phyloP scores from a whole-genome alignment of 2,797 vertebrate genomes.

The Enteromius afrohamiltoni region DNA sequence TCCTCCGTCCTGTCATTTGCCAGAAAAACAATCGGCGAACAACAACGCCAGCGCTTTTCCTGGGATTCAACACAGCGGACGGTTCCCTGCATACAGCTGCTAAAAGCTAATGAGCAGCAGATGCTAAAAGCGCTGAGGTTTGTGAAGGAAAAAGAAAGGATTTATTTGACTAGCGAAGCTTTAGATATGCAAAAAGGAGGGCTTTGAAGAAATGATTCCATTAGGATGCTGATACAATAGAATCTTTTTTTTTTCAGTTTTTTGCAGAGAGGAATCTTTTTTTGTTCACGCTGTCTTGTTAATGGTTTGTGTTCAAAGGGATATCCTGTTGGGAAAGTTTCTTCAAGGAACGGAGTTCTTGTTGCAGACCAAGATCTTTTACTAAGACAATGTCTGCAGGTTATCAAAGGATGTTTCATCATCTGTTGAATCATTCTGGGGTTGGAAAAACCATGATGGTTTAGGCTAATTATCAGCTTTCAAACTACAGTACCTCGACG shows the following conservation, averaged over 20 bases:
- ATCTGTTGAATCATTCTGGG: background rate
- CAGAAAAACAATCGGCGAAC: background rate
- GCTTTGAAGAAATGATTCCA: constrained; percentile 19
- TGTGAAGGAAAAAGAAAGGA: constrained; percentile 31
- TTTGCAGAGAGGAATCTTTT: constrained; percentile 33
- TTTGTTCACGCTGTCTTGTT: background rate
- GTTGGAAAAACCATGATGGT: background rate
- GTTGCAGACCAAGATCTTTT: background rate
- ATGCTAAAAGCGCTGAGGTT: constrained; percentile 37
- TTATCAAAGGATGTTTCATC: constrained; percentile 37
- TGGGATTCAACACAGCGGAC: constrained; percentile 12
- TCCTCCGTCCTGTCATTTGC: background rate
- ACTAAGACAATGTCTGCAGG: constrained; percentile 12
- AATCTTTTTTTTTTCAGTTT: background rate
- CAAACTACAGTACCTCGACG: background rate
- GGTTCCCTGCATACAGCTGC: constrained; percentile 8
- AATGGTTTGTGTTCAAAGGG: constrained; percentile 38
- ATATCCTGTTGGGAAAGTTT: constrained; percentile 36
- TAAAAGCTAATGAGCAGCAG: constrained; percentile 42
- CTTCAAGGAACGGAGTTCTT: constrained; percentile 24
- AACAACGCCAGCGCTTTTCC: constrained; percentile 6
- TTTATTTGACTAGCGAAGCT: constrained; percentile 30
- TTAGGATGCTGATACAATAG: constrained; percentile 43
- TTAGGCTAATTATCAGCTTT: constrained; percentile 14
- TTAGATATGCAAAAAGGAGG: constrained; percentile 36